A percentile compares a stretch with the other conserved stretches of the same genome.
Conservation (phyloP, 2,113 vertebrate species). For the Jaculus jaculus region DNA sequence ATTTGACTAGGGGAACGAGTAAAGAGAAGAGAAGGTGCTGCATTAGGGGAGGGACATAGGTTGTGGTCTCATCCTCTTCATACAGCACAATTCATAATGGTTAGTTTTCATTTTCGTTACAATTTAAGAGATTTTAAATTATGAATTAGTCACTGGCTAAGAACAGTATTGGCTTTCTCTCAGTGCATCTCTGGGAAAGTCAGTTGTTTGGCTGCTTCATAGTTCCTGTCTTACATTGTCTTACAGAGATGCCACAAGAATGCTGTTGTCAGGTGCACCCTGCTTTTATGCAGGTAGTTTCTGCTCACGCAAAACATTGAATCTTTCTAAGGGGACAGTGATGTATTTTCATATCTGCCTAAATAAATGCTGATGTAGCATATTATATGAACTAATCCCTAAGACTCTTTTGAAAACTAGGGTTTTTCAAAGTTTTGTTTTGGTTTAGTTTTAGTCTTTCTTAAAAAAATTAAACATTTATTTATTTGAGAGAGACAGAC, state of each 20-base stretch:
- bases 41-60: background rate
- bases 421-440: slow-evolving; percentile 20
- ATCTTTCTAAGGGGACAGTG: background rate
- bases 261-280: background rate
- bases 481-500: no score
- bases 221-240: background rate
- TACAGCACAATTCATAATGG: background rate
- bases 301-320: background rate
- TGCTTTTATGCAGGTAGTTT: slow-evolving; percentile 21
- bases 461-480: no score
- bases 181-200: background rate
- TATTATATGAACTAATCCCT: background rate
- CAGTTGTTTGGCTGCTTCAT: background rate
- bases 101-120: slow-evolving; percentile 32
- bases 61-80: background rate
- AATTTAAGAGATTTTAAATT: slow-evolving; percentile 34
- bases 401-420: slow-evolving; percentile 25
- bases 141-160: background rate
- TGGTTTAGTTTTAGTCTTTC: background rate
- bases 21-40: background rate
- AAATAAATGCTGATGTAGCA: background rate
- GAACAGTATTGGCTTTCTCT: slow-evolving; percentile 9
- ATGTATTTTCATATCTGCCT: background rate
- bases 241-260: background rate
- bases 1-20: background rate